A percentile compares a stretch with the other conserved stretches of the same genome.
Conservation (phyloP, 2,113 vertebrate genomes). For the Periophthalmus modestus region DNA sequence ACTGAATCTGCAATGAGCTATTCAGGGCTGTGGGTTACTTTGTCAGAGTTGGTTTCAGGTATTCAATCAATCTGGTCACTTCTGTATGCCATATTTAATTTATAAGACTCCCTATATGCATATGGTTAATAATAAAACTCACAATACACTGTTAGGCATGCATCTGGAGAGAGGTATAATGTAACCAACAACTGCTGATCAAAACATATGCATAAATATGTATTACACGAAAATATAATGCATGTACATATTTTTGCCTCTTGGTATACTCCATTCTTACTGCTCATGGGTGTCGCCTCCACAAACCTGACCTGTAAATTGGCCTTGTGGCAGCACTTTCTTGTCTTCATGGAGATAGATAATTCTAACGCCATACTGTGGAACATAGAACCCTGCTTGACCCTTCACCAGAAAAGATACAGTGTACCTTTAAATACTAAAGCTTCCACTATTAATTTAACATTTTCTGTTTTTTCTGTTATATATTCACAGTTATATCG, state of each 20-base stretch:
- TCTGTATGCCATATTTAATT: constrained; percentile 26
- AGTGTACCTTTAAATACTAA: too few species aligned
- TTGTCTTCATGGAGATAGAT: too few species aligned
- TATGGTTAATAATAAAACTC: neutral
- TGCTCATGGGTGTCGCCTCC: too few species aligned
- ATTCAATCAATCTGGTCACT: constrained; percentile 11
- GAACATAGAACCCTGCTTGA: too few species aligned
- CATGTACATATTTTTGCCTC: neutral
- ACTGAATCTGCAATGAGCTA: neutral
- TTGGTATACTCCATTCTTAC: too few species aligned
- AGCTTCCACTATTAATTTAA: too few species aligned
- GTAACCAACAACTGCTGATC: neutral
- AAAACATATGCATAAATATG: neutral
- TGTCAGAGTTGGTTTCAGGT: constrained; percentile 16
- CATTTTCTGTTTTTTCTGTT: too few species aligned
- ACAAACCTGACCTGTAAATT: too few species aligned
- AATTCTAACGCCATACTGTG: too few species aligned
- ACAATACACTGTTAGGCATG: neutral
- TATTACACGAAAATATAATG: neutral
- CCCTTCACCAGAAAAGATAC: too few species aligned
- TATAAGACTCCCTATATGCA: constrained; percentile 11
- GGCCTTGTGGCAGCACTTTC: too few species aligned
- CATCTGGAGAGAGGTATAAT: too few species aligned
- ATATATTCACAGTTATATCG: neutral
- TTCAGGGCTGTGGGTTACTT: constrained; percentile 13